Conservation (phyloP, 2,888 invertebrate genomes). For the Cheilosia vulpina region DNA sequence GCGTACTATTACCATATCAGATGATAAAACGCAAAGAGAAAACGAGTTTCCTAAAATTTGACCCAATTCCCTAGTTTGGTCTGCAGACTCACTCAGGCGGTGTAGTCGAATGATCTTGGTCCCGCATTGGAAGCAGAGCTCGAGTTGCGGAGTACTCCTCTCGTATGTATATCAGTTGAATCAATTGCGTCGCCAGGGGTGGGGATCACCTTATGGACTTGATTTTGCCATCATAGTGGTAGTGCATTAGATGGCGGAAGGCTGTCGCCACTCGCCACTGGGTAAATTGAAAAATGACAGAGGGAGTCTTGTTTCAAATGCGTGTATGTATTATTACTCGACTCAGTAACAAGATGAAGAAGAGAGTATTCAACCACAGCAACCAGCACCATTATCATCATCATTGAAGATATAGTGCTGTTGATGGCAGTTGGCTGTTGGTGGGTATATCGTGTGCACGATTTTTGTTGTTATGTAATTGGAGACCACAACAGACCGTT, state of each 20-base stretch:
- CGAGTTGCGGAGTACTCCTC: not conserved
- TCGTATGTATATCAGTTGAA: conserved; percentile 10
- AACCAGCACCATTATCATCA: conserved; percentile 35
- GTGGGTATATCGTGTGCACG: conserved; percentile 22
- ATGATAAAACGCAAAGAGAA: conserved; percentile 80
- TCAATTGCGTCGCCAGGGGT: conserved; percentile 17
- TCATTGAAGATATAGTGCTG: conserved; percentile 7
- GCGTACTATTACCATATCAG: conserved; percentile 73
- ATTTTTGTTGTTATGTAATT: conserved; percentile 67
- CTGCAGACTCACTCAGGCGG: conserved; percentile 33
- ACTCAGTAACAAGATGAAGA: conserved; percentile 25
- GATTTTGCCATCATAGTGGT: conserved; percentile 47
- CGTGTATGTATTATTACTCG: conserved; percentile 6
- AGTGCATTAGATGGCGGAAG: conserved; percentile 61
- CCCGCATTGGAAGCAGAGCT: not conserved
- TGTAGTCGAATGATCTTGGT: conserved; percentile 37
- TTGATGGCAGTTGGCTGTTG: conserved; percentile 24
- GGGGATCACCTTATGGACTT: conserved; percentile 63
- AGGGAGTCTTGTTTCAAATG: conserved; percentile 58
- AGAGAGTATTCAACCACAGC: not conserved
- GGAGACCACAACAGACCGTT: conserved; percentile 43
- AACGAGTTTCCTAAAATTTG: conserved; percentile 83
- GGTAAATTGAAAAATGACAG: conserved; percentile 21
- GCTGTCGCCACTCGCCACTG: conserved; percentile 44
- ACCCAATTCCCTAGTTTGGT: conserved; percentile 82